Base-by-base conservation (phyloP, 1,140 invertebrate genomes). In the Cepaea nemoralis region DNA sequence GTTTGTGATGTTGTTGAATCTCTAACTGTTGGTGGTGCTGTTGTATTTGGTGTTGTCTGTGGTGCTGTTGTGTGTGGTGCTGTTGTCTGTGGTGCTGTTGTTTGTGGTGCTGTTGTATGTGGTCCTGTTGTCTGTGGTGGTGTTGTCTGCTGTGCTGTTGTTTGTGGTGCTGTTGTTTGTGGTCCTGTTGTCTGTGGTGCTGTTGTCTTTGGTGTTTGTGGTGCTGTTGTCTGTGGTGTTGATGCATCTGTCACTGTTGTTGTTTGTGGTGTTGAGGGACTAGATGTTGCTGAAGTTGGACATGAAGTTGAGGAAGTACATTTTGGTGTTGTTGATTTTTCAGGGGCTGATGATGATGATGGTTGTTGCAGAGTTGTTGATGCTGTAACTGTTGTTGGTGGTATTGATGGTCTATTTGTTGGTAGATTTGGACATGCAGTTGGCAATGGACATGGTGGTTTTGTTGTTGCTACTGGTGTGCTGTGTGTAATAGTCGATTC, bases 1-100 rank as follows among this genome's bases (percentile, higher is more conserved):
- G 42, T 6, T 42, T 6, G 8, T 10, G 42, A 16, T 45, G 42
- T 45, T 45, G 42, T 69, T 39, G 69, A 37, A 10, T 45, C 42
- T 45, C n/a, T n/a, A 66, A 6, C n/a, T 27, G 59, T 78, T 76
- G 83, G 24, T 31, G 80, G 50, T 50, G 73, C 69, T 40, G 48
- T 48, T 40, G 67, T 67, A 45, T 33, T 71, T 33, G 12, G 27
- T 42, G 69, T 73, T 42, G 83, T 80, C 69, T 69, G 3, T 67
- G 37, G n/a, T 31, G 50, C 45, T 67, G 80, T 6, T n/a, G n/a
- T n/a, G n/a, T n/a, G n/a, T n/a, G n/a, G n/a, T 22, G 24, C 74
- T 10, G 6, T n/a, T 27, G 24, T n/a, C n/a, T 5, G 24, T 66
- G 59, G 10, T 33, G 59, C n/a, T 66, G 24, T 8, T 33, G 59